Evolutionary conservation across 2,797 vertebrate genomes (phyloP), one percentile per base, ranked within the genome.

Genomic region (Meda fulgida): DNA sequence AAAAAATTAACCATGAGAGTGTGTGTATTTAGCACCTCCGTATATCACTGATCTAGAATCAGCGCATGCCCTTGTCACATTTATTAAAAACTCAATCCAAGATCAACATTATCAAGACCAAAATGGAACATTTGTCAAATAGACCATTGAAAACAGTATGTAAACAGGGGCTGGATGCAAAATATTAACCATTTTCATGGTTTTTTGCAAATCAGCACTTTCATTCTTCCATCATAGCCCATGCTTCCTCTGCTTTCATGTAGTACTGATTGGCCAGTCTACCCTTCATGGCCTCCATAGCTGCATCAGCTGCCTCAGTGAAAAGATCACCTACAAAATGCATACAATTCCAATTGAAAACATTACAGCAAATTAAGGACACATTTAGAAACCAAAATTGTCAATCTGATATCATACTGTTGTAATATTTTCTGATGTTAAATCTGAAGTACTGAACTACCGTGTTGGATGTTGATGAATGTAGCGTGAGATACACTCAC

Each of bases 281-380:
- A 71, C 98, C 98, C 80, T 99, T 99, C 98, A 99, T 97, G 67
- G 97, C 97, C 76, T 95, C 97, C 95, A 95, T 99, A 0, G 98
- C 98, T 1, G 96, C 96, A 87, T 99, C 98, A 0, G 98, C 98
- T 0, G 98, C 98, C 91, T 97, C 96, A 11, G 97, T 99, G 90
- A 97, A 99, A 85, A 99, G 90, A 80, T 99, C 97, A 31, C 98
- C 98, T 99, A 87, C 6, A 89, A 4, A 78, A 71, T 31, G 7
- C 34, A 58, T 38, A 18, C 48, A 76, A n/a, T 10, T 16, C 53
- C 55, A 43, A 26, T 63, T 43, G 11, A 78, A 43, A 78, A 29
- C 8, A 14, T 40, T 53, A 53, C 19, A 76, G 34, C 48, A 76
- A 55, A 76, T 55, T 36, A 11, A 55, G 3, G 73, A 55, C 7